Evolutionary conservation across 2,797 vertebrate species (phyloP).

Genomic region (Pangasius djambal): DNA sequence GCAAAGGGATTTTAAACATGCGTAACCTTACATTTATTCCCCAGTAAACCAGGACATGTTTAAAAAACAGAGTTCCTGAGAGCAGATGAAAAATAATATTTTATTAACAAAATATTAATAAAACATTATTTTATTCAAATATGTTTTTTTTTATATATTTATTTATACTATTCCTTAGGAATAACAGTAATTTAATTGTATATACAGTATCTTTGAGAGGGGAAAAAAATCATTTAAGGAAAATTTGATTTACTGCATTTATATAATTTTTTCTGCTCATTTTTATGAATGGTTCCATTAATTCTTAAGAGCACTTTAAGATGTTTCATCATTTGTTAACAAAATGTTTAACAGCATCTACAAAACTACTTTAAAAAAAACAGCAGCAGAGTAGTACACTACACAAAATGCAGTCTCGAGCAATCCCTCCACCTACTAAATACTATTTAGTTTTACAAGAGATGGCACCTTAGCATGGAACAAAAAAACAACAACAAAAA

Average conservation of each 20-base stretch:
- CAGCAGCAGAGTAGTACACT: not conserved
- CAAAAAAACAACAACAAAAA: not conserved
- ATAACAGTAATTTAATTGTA: not conserved
- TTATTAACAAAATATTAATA: too few species aligned
- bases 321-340: not conserved
- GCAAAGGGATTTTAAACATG: not conserved
- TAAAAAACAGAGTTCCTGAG: not conserved
- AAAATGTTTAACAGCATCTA: not conserved
- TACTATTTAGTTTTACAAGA: not conserved
- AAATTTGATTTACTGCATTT: not conserved
- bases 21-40: not conserved
- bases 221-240: not conserved
- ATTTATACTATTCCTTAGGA: not conserved
- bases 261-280: not conserved
- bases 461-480: conserved; percentile 16
- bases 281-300: not conserved
- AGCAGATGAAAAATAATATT: too few species aligned
- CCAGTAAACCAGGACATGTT: not conserved
- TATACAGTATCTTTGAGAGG: not conserved
- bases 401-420: not conserved
- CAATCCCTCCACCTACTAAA: conserved; percentile 1
- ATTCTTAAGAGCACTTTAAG: too few species aligned
- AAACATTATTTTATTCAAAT: not conserved
- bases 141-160: not conserved
- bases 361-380: not conserved